Conservation (phyloP, 2,888 invertebrate genomes). For the Sinhomidia bicolor region DNA sequence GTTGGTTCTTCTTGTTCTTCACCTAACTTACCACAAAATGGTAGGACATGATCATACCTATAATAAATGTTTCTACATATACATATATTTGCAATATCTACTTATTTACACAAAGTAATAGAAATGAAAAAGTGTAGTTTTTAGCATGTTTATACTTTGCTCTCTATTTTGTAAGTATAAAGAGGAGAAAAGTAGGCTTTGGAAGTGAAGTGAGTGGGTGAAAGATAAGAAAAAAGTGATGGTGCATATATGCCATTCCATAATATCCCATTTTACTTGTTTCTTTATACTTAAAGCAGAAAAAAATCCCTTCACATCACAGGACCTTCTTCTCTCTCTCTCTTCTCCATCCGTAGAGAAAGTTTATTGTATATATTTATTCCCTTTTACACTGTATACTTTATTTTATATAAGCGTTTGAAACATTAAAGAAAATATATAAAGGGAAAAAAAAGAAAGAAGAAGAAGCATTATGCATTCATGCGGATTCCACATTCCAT, state of each 20-base stretch:
- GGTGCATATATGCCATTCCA: not conserved
- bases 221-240: slow-evolving; percentile 34
- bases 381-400: too few relatives aligned
- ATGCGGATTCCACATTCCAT: slow-evolving; percentile 53
- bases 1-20: not conserved
- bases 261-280: not conserved
- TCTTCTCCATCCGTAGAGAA: not conserved
- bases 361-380: not conserved
- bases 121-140: not conserved
- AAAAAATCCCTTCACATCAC: slow-evolving; percentile 21
- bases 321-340: slow-evolving; percentile 1
- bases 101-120: not conserved
- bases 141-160: not conserved
- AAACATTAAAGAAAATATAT: not conserved
- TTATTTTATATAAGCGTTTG: too few relatives aligned
- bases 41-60: not conserved
- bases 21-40: slow-evolving; percentile 6
- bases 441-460: not conserved
- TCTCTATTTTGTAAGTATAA: not conserved
- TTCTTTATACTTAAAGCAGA: not conserved
- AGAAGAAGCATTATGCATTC: slow-evolving; percentile 45
- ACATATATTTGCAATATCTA: not conserved
- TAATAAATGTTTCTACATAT: too few relatives aligned
- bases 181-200: not conserved
- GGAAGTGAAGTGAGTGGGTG: slow-evolving; percentile 17